Evolutionary conservation across 2,797 vertebrate genomes (phyloP).

Genomic region (Halcyon smyrnensis): DNA sequence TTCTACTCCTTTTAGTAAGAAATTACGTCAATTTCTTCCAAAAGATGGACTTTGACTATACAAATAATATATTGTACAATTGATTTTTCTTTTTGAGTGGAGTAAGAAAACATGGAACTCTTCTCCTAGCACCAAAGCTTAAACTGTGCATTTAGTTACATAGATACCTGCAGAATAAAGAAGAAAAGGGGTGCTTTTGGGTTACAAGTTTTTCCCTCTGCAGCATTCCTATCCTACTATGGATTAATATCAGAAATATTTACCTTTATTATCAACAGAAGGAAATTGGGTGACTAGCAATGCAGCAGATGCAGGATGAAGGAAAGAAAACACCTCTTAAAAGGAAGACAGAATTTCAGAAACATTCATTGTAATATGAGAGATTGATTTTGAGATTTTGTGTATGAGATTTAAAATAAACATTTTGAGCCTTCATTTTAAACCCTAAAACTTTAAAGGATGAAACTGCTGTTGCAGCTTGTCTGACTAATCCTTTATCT

Average conservation of each 20-base stretch:
- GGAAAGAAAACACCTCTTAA: not conserved
- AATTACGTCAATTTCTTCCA: not conserved
- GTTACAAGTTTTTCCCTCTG: not conserved
- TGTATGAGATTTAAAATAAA: not conserved
- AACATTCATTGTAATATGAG: not conserved
- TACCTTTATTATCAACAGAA: not conserved
- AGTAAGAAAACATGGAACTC: not conserved
- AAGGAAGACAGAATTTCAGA: not conserved
- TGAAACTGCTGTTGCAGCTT: fast-evolving
- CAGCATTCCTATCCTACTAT: not conserved
- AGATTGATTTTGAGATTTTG: not conserved
- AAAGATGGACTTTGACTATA: not conserved
- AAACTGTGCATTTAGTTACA: not conserved
- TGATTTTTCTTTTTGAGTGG: not conserved
- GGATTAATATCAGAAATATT: not conserved
- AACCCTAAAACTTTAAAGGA: not conserved
- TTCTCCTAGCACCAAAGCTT: not conserved
- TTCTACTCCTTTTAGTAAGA: not conserved
- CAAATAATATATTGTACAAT: not conserved
- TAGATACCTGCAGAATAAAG: not conserved
- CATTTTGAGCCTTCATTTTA: not conserved
- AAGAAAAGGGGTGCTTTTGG: fast-evolving
- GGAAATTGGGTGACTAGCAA: not conserved
- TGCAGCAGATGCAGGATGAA: not conserved
- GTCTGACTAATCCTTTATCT: not conserved